phyloP scores from a whole-genome alignment of 2,888 invertebrate genomes.

The Lasioglossum malachurum region DNA sequence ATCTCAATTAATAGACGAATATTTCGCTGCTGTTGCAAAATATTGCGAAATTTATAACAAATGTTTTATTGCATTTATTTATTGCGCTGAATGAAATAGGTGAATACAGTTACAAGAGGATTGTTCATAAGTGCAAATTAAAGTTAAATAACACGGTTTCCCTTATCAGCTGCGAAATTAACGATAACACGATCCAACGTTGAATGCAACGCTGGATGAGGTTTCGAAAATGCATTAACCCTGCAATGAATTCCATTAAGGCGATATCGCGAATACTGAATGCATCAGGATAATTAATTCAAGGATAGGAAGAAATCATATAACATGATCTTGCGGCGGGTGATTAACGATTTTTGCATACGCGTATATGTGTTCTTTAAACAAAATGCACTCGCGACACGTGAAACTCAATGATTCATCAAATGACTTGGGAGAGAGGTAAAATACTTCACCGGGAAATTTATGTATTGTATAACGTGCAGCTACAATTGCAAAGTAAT shows the following conservation, averaged over 20 bases:
- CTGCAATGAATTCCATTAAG: background rate
- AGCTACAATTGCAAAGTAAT: background rate
- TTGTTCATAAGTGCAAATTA: background rate
- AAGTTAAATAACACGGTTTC: background rate
- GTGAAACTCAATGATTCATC: background rate
- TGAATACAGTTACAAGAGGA: background rate
- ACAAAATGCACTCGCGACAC: background rate
- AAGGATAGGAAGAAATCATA: background rate
- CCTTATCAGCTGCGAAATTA: background rate
- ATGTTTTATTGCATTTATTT: background rate
- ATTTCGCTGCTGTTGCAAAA: background rate
- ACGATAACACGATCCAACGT: background rate
- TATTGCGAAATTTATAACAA: background rate
- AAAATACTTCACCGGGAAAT: background rate
- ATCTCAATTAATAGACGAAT: background rate
- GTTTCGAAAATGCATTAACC: conserved; percentile 8
- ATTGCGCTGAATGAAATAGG: background rate
- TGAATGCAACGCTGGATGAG: conserved; percentile 4
- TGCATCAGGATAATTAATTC: background rate
- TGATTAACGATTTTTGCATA: background rate
- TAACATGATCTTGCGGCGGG: background rate
- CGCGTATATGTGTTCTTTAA: background rate
- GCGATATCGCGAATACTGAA: background rate
- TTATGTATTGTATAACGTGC: background rate
- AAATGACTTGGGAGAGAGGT: background rate